A percentile compares a stretch with the other conserved stretches of the same genome.
phyloP scores from a whole-genome alignment of 2,113 vertebrate species.

The Dinomys branickii region DNA sequence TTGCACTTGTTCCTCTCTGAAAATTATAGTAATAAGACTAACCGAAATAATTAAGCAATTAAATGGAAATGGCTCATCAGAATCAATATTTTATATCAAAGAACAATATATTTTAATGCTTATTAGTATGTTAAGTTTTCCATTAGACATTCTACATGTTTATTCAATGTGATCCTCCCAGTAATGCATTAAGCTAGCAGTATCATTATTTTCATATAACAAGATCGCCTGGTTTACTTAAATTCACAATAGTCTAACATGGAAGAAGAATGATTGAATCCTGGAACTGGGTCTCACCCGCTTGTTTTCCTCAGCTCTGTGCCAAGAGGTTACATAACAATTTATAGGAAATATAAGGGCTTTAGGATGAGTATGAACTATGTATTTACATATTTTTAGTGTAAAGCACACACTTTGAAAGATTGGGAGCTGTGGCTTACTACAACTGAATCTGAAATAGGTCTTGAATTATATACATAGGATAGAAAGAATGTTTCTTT shows the following conservation, averaged over 20 bases:
- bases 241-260: neutral
- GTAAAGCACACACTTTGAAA: neutral
- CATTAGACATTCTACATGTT: conserved; percentile 8
- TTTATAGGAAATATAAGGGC: neutral
- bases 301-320: neutral
- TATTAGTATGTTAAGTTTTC: neutral
- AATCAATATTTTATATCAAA: neutral
- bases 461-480: neutral
- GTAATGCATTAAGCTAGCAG: neutral
- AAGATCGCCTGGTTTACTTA: neutral
- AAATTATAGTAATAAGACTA: neutral
- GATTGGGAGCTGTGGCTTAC: neutral
- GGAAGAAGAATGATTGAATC: neutral
- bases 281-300: neutral
- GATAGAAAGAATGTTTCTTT: neutral
- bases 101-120: neutral
- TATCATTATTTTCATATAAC: neutral
- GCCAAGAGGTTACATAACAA: neutral
- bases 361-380: neutral
- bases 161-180: neutral
- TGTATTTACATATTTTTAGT: neutral
- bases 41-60: neutral
- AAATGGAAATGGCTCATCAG: neutral
- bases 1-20: neutral
- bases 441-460: neutral